Evolutionary conservation across 2,113 vertebrate genomes (phyloP), one percentile per base, ranked within the genome.

Genomic region (Myotis yumanensis): DNA sequence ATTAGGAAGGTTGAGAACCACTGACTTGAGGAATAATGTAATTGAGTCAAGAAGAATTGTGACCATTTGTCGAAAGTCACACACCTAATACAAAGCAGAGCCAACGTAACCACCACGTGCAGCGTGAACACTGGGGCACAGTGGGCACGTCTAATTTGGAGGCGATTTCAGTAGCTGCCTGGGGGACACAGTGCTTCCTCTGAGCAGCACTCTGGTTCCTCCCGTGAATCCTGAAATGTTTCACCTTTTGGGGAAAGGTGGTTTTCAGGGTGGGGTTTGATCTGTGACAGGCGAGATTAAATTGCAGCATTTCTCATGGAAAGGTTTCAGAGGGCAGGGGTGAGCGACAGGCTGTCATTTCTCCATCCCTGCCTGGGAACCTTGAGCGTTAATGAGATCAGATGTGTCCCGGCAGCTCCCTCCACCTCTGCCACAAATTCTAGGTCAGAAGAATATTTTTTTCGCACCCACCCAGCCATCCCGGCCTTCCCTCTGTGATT

Each of bases 81-180:
- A 14, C 12, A 73, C 35, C 9, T 28, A 54, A 40, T 35, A 43
- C 48, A 71, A 86, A 73, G n/a, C 5, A 4, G 8, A 1, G 6
- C 15, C 23, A 9, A 9, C 5, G 1, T 14, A 69, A 35, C 30
- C 18, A 6, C 1, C 10, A 3, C 0, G 2, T 11, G 2, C 6
- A 7, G 28, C 8, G 20, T 64, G 35, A 40, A 57, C 40, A 40
- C 2, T 0, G 11, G 30, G 3, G 3, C 16, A 2, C 1, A 11
- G 0, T 28, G n/a, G n/a, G 32, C 0, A 11, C 28, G n/a, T 51
- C 28, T 4, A 25, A 52, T 15, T 5, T 3, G 30, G 54, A 17
- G n/a, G 43, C 15, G 22, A 43, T 90, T 18, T 69, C 28, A 32
- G n/a, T 5, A 52, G 32, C 12, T 68, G 28, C 84, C 6, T 25